phyloP scores from a whole-genome alignment of 2,113 vertebrate genomes.

The Actinemys pallida region DNA sequence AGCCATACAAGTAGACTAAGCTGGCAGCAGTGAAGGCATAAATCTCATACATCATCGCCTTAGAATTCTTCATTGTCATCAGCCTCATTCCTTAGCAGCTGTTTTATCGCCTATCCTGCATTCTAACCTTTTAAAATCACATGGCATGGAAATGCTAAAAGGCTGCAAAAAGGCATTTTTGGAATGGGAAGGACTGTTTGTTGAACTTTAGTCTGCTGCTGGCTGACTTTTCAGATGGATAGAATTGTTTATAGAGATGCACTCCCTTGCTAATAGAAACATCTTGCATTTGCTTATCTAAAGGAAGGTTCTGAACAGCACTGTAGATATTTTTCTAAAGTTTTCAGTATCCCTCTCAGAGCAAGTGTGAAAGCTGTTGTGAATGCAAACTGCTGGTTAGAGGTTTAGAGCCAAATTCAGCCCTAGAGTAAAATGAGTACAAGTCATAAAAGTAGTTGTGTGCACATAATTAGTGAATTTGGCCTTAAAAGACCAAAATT shows the following conservation, averaged over 20 bases:
- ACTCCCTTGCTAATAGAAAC: background rate
- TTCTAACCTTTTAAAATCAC: background rate
- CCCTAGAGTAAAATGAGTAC: background rate
- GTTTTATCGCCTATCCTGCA: background rate
- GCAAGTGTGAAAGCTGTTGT: background rate
- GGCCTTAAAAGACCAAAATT: background rate
- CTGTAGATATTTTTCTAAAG: background rate
- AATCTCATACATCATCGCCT: accelerated
- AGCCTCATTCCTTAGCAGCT: background rate
- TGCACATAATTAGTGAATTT: background rate
- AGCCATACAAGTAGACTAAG: background rate
- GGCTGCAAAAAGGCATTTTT: background rate
- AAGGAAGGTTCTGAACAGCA: background rate
- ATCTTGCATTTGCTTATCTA: background rate
- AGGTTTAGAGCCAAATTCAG: background rate
- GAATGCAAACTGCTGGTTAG: background rate
- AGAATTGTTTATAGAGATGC: background rate
- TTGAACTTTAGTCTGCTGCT: background rate
- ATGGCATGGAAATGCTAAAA: background rate
- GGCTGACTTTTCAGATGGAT: background rate
- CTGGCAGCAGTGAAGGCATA: background rate
- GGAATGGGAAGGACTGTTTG: background rate
- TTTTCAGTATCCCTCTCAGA: background rate
- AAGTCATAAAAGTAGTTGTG: background rate
- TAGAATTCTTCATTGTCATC: background rate